phyloP scores from a whole-genome alignment of 1,140 invertebrate species.

The Pantala flavescens region DNA sequence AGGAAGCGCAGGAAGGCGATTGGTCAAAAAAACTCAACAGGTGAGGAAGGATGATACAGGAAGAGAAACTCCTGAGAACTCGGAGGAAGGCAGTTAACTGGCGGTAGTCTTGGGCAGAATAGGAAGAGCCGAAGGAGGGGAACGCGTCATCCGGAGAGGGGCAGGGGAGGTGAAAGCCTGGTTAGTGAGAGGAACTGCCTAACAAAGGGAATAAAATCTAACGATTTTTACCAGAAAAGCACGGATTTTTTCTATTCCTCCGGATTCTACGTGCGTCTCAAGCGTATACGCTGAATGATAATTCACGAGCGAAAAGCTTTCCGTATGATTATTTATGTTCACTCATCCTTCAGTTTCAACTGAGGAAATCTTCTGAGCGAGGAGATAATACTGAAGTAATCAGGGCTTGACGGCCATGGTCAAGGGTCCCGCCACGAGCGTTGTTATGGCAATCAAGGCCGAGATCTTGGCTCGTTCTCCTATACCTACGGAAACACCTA shows the following conservation, averaged over 20 bases:
- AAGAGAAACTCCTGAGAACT: conserved; percentile 1
- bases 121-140: background rate
- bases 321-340: no score
- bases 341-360: no score
- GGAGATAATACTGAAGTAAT: no score
- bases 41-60: background rate
- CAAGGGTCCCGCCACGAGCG: background rate
- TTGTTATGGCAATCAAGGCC: background rate
- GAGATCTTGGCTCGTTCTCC: background rate
- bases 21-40: background rate
- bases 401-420: background rate
- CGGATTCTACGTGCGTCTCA: no score
- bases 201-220: no score
- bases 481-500: background rate
- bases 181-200: background rate
- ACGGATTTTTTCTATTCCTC: no score
- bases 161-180: background rate
- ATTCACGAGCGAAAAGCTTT: no score
- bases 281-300: no score
- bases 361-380: no score
- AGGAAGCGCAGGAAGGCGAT: background rate
- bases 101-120: no score
- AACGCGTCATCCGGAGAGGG: background rate
- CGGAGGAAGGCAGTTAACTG: background rate
- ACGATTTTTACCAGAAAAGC: no score